Base-by-base conservation (phyloP, 2,113 vertebrate genomes). In the Calypte anna region DNA sequence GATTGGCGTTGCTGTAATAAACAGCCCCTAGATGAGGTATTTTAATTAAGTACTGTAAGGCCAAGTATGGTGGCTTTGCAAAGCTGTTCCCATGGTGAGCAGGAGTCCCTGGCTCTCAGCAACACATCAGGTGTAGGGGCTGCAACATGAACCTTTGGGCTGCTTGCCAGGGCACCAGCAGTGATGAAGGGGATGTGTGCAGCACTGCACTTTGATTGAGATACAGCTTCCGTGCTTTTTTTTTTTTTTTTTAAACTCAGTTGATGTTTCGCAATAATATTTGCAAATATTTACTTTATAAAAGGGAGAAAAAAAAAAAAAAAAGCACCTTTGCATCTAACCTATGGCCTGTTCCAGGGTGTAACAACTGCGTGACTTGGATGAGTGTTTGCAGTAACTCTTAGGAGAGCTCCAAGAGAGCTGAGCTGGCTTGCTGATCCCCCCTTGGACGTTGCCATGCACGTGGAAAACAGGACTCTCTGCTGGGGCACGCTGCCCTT, bases 31-130 rank as follows among this genome's bases (percentile, higher is more conserved):
- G 80, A 88, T 5, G 86, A 89, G 91, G 91, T 43, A 68, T 94
- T 96, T 96, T 95, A 94, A 96, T 95, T 83, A 91, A 94, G 80
- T 3, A 33, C 63, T 1, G 68, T 38, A 10, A 46, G 84, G 86
- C 66, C 3, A 16, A 67, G 80, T 82, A 3, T 0, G 28, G 90
- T 24, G 74, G 79, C 88, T 90, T 10, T 30, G 93, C 0, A 3
- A 9, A 50, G 78, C 61, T 0, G 18, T 70, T 94, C 94, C 89
- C 95, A 88, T 8, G 23, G 48, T 1, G 27, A 33, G 82, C 79
- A 25, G 83, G 68, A 67, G 91, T n/a, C 40, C n/a, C 80, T 27
- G 72, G 89, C 67, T 74, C 63, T 58, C 51, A 12, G 63, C 80
- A 82, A 9, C 69, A 3, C 0, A 16, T 96, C 83, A 95, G 90